A percentile compares a stretch with the other conserved stretches of the same genome.
Evolutionary conservation across 2,113 vertebrate species (phyloP).

Genomic region (Dolichotis patagonum): DNA sequence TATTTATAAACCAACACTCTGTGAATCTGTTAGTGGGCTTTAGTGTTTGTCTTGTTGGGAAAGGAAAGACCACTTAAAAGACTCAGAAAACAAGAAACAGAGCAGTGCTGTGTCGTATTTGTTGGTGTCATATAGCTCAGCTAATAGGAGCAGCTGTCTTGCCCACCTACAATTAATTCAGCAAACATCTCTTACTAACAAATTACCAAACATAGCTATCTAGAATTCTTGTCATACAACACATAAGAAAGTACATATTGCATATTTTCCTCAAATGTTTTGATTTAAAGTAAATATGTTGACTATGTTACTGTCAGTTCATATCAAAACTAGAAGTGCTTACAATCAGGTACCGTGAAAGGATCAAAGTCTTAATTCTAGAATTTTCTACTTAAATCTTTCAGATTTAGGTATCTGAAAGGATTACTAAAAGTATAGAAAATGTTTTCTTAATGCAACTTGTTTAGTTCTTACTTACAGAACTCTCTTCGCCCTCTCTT

Average conservation of each 20-base stretch:
- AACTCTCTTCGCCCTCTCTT: neutral
- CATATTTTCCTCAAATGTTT: conserved; percentile 48
- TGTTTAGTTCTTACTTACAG: neutral
- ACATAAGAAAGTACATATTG: conserved; percentile 19
- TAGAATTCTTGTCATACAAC: neutral
- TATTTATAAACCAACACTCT: neutral
- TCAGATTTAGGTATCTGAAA: neutral
- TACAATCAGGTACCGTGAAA: neutral
- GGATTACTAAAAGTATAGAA: neutral
- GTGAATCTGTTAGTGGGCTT: neutral
- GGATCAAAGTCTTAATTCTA: neutral
- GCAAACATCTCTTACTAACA: conserved; percentile 64
- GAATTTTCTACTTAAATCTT: conserved; percentile 7
- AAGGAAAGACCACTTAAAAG: neutral
- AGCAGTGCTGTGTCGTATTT: neutral
- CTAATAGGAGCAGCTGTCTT: neutral
- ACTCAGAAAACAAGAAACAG: neutral
- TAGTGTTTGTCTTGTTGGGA: neutral
- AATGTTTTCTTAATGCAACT: neutral
- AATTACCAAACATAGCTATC: neutral
- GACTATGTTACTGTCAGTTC: neutral
- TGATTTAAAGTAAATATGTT: neutral
- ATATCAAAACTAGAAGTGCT: neutral
- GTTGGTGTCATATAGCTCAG: conserved; percentile 28
- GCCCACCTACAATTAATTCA: neutral